Evolutionary conservation across 2,888 invertebrate species (phyloP).

Genomic region (Heliconius ethilla): DNA sequence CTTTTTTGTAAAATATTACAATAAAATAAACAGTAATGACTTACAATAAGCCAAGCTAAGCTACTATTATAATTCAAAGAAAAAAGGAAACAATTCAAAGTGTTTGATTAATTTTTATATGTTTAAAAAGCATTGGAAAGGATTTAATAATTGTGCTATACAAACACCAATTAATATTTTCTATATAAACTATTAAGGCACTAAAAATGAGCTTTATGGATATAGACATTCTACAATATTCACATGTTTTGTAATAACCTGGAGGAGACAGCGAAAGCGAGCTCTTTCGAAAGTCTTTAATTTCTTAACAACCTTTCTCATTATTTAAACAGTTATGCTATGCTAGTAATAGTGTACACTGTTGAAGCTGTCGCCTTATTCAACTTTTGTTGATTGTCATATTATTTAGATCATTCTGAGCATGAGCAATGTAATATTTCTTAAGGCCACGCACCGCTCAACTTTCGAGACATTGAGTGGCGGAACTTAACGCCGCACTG

Average conservation of each 20-base stretch:
- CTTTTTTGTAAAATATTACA: neutral
- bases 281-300: neutral
- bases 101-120: neutral
- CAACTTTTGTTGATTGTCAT: no score
- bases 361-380: no score
- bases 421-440: neutral
- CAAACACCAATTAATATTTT: neutral
- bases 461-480: neutral
- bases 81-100: no score
- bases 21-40: neutral
- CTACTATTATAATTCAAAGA: neutral
- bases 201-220: constrained; percentile 7
- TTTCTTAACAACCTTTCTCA: no score
- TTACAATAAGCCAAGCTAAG: neutral
- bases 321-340: no score
- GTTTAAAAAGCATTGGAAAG: neutral
- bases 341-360: no score
- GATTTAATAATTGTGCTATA: neutral
- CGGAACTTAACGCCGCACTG: neutral
- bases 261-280: neutral
- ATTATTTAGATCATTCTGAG: no score
- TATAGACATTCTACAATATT: neutral
- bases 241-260: neutral
- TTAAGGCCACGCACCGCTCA: neutral
- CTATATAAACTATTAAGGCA: constrained; percentile 15